Percentiles rank a stretch among this genome's conserved stretches.
Evolutionary conservation across 2,888 invertebrate genomes (phyloP).

Genomic region (Mechanitis mazaeus): DNA sequence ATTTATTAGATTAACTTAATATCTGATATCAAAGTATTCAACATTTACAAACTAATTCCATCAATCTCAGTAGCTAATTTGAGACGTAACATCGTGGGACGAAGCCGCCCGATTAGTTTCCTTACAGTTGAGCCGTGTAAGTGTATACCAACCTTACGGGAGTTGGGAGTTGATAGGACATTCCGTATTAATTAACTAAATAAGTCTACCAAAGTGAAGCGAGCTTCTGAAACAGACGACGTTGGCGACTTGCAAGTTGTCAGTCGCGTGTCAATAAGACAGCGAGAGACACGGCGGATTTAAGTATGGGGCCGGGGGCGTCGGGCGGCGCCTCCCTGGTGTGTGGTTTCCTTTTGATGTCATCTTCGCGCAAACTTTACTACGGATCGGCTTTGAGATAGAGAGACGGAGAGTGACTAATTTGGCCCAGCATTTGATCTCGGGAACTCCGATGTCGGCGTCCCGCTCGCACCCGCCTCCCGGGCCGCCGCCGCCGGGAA

Average conservation of each 20-base stretch:
- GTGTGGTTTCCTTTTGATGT: constrained; percentile 78
- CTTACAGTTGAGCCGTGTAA: constrained; percentile 53
- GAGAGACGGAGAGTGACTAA: constrained; percentile 78
- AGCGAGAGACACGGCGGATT: constrained; percentile 69
- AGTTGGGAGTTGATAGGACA: constrained; percentile 71
- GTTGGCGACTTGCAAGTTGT: constrained; percentile 70
- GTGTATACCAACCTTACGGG: constrained; percentile 62
- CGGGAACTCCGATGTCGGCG: constrained; percentile 64
- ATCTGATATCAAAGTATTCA: constrained; percentile 17
- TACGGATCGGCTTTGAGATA: constrained; percentile 78
- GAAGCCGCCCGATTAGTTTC: constrained; percentile 58
- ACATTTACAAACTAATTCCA: constrained; percentile 34
- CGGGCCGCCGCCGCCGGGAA: constrained; percentile 64
- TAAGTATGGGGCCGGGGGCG: constrained; percentile 64
- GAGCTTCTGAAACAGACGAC: constrained; percentile 57
- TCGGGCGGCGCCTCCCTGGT: constrained; percentile 66
- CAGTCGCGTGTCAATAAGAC: constrained; percentile 76
- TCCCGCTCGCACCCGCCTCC: constrained; percentile 67
- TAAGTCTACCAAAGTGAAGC: constrained; percentile 69
- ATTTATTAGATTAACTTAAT: constrained; percentile 11
- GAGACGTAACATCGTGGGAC: constrained; percentile 44
- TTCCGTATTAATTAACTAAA: constrained; percentile 77
- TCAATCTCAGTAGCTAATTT: constrained; percentile 53
- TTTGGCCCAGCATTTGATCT: constrained; percentile 78
- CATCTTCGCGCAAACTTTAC: constrained; percentile 78